Percentiles rank a stretch among this genome's conserved stretches.
Conservation (phyloP, 1,140 invertebrate genomes). For the Nephotettix cincticeps region DNA sequence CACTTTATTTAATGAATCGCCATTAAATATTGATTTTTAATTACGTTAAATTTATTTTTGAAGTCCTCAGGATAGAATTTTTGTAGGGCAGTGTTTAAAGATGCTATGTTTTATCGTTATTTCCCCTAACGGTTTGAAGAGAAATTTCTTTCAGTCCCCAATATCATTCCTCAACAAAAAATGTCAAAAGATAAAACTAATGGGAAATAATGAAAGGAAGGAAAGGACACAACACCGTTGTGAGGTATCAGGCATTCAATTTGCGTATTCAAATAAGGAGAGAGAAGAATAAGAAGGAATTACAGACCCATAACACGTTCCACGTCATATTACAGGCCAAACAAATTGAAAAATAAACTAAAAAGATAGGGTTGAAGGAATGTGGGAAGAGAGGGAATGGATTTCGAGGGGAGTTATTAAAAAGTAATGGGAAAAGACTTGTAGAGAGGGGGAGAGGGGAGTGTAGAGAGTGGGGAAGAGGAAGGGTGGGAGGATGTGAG, state of each 20-base stretch:
- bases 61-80: too few relatives aligned
- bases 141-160: too few relatives aligned
- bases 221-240: too few relatives aligned
- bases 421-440: conserved; percentile 19
- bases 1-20: too few relatives aligned
- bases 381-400: conserved; percentile 16
- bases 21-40: too few relatives aligned
- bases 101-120: too few relatives aligned
- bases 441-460: not conserved
- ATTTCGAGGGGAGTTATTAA: conserved; percentile 22
- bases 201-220: too few relatives aligned
- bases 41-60: too few relatives aligned
- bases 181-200: too few relatives aligned
- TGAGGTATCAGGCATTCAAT: conserved; percentile 1
- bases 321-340: conserved; percentile 5
- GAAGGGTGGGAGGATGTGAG: not conserved
- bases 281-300: not conserved
- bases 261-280: conserved; percentile 17
- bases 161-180: too few relatives aligned
- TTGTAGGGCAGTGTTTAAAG: too few relatives aligned
- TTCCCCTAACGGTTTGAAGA: too few relatives aligned
- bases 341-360: conserved; percentile 23
- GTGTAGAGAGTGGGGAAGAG: not conserved
- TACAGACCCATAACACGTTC: conserved; percentile 13
- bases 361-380: conserved; percentile 17